Percentiles rank a stretch among this genome's conserved stretches.
Conservation (phyloP, 2,797 vertebrate species). For the Rhabdophis nuchalis region DNA sequence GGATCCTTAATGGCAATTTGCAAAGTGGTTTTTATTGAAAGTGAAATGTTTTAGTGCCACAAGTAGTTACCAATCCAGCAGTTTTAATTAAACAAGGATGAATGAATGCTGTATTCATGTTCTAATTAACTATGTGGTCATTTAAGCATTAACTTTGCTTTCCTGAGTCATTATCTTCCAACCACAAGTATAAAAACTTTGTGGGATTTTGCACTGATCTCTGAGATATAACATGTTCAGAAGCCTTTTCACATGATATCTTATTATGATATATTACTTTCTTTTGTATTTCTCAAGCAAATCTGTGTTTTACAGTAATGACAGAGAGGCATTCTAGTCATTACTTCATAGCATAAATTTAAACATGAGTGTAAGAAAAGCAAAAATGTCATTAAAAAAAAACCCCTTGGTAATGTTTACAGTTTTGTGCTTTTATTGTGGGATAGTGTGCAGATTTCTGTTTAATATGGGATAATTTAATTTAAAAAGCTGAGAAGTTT, state of each 20-base stretch:
- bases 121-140: neutral
- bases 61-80: neutral
- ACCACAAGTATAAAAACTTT: neutral
- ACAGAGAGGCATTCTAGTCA: neutral
- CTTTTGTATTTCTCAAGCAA: neutral
- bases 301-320: neutral
- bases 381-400: neutral
- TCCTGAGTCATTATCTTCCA: neutral
- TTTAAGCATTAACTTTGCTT: neutral
- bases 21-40: neutral
- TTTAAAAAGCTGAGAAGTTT: neutral
- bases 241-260: neutral
- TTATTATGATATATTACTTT: neutral
- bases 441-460: neutral
- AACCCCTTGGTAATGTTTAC: neutral
- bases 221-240: neutral
- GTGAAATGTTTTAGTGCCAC: neutral
- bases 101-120: neutral
- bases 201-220: neutral
- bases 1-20: neutral
- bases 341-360: neutral
- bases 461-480: neutral
- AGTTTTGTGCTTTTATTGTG: neutral
- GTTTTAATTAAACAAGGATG: neutral
- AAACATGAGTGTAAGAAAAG: neutral